Conservation (phyloP, 35 echinoderm and acorn worm genomes). For the Holothuria glaberrima region DNA sequence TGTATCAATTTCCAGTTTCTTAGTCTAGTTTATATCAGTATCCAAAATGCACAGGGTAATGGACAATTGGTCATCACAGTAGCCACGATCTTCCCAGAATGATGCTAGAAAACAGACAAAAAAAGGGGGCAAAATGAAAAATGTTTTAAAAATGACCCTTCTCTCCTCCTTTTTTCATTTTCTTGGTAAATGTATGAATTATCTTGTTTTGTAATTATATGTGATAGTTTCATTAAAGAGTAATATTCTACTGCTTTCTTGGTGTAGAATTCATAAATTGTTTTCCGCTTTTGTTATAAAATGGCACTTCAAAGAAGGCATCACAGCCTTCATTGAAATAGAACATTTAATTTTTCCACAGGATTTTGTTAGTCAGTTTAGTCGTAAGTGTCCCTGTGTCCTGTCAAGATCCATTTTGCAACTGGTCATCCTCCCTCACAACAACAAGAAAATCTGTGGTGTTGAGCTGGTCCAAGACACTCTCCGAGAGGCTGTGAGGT, state of each 20-base stretch:
- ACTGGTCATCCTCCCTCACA: conserved; percentile 80
- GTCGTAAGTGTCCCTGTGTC: conserved; percentile 87
- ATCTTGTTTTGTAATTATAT: background rate
- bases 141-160: too few species aligned
- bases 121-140: too few species aligned
- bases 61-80: too few species aligned
- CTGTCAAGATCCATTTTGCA: conserved; percentile 86
- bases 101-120: too few species aligned
- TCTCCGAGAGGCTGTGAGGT: conserved; percentile 70
- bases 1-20: too few species aligned
- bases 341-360: conserved; percentile 12
- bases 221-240: background rate
- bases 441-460: conserved; percentile 90
- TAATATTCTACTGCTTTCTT: too few species aligned
- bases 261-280: background rate
- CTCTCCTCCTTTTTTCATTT: background rate
- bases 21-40: too few species aligned
- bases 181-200: background rate
- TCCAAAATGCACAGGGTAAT: too few species aligned
- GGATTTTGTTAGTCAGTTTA: conserved; percentile 93
- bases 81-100: too few species aligned
- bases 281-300: background rate
- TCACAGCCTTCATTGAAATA: background rate
- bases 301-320: too few species aligned
- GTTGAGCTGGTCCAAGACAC: conserved; percentile 81